phyloP scores from a whole-genome alignment of 92 coral and sea anemone species.

The Porites rus region DNA sequence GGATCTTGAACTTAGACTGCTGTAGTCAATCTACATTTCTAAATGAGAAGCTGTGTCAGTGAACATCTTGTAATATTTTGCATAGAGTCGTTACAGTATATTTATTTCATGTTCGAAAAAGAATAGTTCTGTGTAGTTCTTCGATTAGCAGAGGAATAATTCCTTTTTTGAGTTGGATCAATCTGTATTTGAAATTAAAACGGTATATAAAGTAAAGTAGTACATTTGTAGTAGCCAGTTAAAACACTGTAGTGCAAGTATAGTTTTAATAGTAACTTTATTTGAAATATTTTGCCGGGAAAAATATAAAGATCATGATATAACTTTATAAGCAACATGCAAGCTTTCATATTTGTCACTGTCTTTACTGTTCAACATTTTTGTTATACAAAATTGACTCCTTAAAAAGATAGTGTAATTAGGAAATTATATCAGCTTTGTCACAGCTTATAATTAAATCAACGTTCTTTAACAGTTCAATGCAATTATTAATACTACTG shows the following conservation, averaged over 20 bases:
- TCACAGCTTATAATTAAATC: constrained; percentile 6
- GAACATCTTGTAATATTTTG: too few relatives aligned
- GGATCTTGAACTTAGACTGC: too few relatives aligned
- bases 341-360: neutral
- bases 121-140: too few relatives aligned
- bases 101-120: too few relatives aligned
- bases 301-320: neutral
- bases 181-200: too few relatives aligned
- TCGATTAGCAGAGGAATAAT: too few relatives aligned
- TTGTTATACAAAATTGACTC: constrained; percentile 5
- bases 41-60: too few relatives aligned
- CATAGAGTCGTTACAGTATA: too few relatives aligned
- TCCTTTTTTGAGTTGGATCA: too few relatives aligned
- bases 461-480: neutral
- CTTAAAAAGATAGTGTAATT: neutral
- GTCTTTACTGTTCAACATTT: constrained; percentile 16
- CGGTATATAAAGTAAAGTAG: too few relatives aligned
- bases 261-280: constrained; percentile 4
- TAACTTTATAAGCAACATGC: constrained; percentile 7
- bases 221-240: too few relatives aligned
- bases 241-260: neutral
- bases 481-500: neutral
- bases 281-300: constrained; percentile 9
- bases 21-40: too few relatives aligned
- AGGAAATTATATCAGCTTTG: constrained; percentile 1